Base-by-base conservation (phyloP, 2,113 vertebrate genomes). In the Malaclemys terrapin region DNA sequence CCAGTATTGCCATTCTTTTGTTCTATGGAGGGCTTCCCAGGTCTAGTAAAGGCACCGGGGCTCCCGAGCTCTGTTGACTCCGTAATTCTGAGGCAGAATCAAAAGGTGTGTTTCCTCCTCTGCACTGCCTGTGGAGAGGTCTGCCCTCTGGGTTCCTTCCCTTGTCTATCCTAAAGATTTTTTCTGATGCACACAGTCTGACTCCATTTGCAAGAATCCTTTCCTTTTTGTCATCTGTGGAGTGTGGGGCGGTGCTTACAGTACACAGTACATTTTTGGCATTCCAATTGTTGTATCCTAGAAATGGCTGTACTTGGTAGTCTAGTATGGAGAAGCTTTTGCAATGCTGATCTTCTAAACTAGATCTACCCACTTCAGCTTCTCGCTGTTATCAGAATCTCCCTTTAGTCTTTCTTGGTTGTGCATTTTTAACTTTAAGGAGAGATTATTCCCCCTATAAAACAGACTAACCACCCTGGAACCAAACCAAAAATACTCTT, bases 391-490 rank as follows among this genome's bases (percentile, higher is more conserved):
- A 69, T 29, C 57, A 13, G 25, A n/a, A 69, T n/a, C 35, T n/a
- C 16, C 65, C n/a, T 38, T 38, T 38, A 20, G 19, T 20, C 17
- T n/a, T 69, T 69, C 16, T 72, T 7, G 19, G 14, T n/a, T 72
- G n/a, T 72, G 65, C 35, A 80, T 69, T 24, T 82, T 92, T 88
- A 53, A 91, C 90, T 86, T 10, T 84, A 86, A 6, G 38, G 81
- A 80, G 42, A 31, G 13, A 45, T 0, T 0, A 35, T 1, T 1
- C 7, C 65, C 31, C 31, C n/a, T 38, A 38, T 72, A 45, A 88
- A 83, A 29, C 25, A 8, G 3, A n/a, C 19, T 35, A n/a, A 1
- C 50, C 50, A 79, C 25, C 85, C 19, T 31, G 52, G 24, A 52
- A 85, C 13, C 24, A 89, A 95, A 42, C 29, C 19, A 93, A 11